A percentile compares a stretch with the other conserved stretches of the same genome.
These are phyloP conservation scores for Noturus placidus DNA, from an alignment of 2,113 vertebrate species.

Conservation along the genomic window DNA sequence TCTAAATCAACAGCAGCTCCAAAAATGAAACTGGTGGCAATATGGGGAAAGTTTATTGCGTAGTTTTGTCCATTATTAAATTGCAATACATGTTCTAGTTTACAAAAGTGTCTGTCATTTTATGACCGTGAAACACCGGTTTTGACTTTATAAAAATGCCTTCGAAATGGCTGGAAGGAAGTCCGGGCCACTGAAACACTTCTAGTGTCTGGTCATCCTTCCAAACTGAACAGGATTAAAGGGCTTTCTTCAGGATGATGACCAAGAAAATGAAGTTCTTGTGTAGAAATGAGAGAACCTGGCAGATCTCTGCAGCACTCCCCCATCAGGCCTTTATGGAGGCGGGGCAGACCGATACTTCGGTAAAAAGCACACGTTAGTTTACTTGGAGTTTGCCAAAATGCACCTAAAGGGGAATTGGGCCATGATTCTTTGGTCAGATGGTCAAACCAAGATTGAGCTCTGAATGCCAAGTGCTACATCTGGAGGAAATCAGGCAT, in stretches of 20 bases:
- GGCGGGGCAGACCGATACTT: not conserved
- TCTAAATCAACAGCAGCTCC: not conserved
- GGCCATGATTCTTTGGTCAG: conserved; percentile 8
- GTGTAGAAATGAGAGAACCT: not conserved
- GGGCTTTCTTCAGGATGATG: not conserved
- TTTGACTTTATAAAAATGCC: not conserved
- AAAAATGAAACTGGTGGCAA: not conserved
- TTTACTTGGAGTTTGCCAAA: not conserved
- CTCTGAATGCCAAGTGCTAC: not conserved
- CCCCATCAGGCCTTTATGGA: not conserved
- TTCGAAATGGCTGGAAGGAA: not conserved
- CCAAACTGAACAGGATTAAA: not conserved
- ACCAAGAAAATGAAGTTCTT: not conserved
- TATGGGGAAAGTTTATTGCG: not conserved
- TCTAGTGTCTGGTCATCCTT: not conserved
- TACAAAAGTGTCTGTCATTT: not conserved
- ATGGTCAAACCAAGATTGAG: conserved; percentile 4
- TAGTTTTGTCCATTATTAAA: not conserved
- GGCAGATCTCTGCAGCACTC: not conserved
- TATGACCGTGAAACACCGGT: not conserved
- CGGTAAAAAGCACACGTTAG: not conserved
- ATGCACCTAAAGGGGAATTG: conserved; percentile 12
- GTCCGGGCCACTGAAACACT: not conserved
- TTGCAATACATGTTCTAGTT: not conserved
- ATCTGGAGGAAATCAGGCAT: conserved; percentile 3